Evolutionary conservation across 1,140 invertebrate genomes (phyloP), one percentile per base, ranked within the genome.

Genomic region (Plodia interpunctella): DNA sequence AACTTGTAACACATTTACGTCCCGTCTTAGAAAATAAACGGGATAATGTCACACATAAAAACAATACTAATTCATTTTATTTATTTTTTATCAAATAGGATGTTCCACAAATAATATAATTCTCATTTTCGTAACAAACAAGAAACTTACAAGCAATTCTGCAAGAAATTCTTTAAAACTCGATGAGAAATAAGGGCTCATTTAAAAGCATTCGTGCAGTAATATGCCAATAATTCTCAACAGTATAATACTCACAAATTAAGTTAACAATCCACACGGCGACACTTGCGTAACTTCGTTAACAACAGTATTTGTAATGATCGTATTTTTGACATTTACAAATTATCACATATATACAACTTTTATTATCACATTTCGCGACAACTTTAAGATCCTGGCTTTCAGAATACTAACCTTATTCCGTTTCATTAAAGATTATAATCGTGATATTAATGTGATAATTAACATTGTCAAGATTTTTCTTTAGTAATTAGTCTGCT

Each of bases 401-500:
- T 35, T 59, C 35, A 20, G 19, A 76, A 66, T 63, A 10, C 62
- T 8, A 55, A 60, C 62, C 69, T 76, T 69, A 70, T 51, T 19
- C n/a, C 8, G 10, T 57, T 18, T 57, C 1, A 32, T 44, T 71
- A 73, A 50, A 38, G 53, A 25, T 53, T 54, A 55, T 38, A 53
- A 28, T 13, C 9, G 59, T 53, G 63, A 60, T 9, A 50, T 59
- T 44, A 50, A 53, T 15, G 20, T 63, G 30, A 66, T 59, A 53
- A 60, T 62, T 71, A 74, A 69, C 11, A n/a, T 72, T 71, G 78
- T 76, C 60, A 65, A 59, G 44, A 52, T 68, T 66, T 74, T 72
- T 76, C 65, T 68, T 65, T 30, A 59, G 68, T 73, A 80, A 83
- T 78, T 79, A 83, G 68, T 73, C 55, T 63, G 62, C 69, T 80